Conservation (phyloP, 2,888 invertebrate species). For the Xestia xanthographa region DNA sequence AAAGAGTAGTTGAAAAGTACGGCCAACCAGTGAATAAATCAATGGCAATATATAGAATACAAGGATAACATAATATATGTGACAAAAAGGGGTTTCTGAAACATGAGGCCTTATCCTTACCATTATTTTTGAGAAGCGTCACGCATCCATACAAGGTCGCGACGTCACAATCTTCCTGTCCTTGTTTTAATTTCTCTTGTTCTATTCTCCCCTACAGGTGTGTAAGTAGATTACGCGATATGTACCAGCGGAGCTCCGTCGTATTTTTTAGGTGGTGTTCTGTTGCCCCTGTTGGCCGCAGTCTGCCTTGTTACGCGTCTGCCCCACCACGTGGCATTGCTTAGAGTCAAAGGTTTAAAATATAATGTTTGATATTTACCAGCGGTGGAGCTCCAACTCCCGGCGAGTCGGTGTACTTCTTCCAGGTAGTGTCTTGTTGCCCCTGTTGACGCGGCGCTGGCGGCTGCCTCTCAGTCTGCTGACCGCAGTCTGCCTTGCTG, state of each 20-base stretch:
- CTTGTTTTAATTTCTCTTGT: too few species aligned
- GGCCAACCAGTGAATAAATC: not conserved
- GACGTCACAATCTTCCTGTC: too few species aligned
- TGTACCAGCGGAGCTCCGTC: too few species aligned
- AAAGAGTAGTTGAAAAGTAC: not conserved
- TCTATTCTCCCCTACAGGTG: too few species aligned
- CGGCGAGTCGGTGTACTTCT: slow-evolving; percentile 92
- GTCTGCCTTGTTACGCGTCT: slow-evolving; percentile 88
- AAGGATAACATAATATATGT: not conserved
- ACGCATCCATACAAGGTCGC: too few species aligned
- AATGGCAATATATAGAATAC: not conserved
- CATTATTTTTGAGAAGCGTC: too few species aligned
- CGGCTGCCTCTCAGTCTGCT: slow-evolving; percentile 87
- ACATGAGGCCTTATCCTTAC: too few species aligned
- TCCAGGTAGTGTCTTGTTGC: slow-evolving; percentile 90
- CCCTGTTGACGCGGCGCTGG: slow-evolving; percentile 81
- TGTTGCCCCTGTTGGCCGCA: slow-evolving; percentile 86
- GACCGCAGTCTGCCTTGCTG: slow-evolving; percentile 88
- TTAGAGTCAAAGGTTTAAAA: not conserved
- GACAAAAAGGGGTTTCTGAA: not conserved
- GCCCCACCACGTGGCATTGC: slow-evolving; percentile 83
- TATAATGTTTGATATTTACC: slow-evolving; percentile 70
- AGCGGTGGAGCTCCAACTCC: slow-evolving; percentile 91
- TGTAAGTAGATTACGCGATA: too few species aligned
- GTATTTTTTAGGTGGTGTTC: slow-evolving; percentile 90